A percentile compares a stretch with the other conserved stretches of the same genome.
Conservation (phyloP, 2,888 invertebrate species). For the Polia nebulosa region DNA sequence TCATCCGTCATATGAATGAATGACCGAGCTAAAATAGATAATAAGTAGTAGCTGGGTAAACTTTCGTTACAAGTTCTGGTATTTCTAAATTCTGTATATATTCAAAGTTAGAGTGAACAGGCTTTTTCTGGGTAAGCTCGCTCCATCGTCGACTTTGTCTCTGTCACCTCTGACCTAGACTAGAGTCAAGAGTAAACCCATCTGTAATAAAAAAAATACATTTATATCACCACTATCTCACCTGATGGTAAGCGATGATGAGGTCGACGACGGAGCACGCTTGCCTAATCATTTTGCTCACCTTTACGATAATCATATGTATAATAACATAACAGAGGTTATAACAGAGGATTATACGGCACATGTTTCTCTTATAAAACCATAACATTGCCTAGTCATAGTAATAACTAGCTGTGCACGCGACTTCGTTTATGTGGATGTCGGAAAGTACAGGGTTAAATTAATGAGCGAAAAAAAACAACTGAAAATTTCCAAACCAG, state of each 20-base stretch:
- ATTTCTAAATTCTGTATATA: background rate
- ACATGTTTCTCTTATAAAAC: constrained; percentile 8
- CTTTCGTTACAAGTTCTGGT: constrained; percentile 11
- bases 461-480: too few relatives aligned
- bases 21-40: constrained; percentile 13
- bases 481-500: too few relatives aligned
- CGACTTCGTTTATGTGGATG: background rate
- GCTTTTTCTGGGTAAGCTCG: too few relatives aligned
- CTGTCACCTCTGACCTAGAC: too few relatives aligned
- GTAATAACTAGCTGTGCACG: background rate
- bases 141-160: too few relatives aligned
- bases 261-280: too few relatives aligned
- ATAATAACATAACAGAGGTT: too few relatives aligned
- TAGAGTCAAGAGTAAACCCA: too few relatives aligned
- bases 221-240: too few relatives aligned
- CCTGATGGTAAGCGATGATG: too few relatives aligned
- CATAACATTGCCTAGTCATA: background rate
- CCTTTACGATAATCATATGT: background rate
- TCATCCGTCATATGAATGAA: constrained; percentile 29
- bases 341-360: constrained; percentile 8
- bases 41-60: background rate
- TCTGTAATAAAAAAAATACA: too few relatives aligned
- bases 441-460: background rate
- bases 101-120: too few relatives aligned
- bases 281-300: background rate